These are phyloP conservation scores for Crocodylus rhombifer DNA, from an alignment of 2,797 vertebrate genomes.

Conservation along the genomic window DNA sequence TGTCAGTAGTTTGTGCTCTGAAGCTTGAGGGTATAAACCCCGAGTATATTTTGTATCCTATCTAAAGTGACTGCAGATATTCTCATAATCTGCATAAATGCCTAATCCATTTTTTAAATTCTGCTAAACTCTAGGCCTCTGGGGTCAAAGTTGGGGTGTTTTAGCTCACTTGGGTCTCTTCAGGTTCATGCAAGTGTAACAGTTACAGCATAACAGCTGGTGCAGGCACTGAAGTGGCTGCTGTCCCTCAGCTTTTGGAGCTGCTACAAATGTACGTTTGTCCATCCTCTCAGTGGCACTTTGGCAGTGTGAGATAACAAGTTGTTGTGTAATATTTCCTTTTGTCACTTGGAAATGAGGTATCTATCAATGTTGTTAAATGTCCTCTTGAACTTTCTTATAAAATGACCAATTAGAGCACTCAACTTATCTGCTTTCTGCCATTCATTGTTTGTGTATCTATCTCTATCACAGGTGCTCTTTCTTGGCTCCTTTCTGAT, in stretches of 20 bases:
- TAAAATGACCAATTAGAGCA: background rate
- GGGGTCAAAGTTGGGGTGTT: too few relatives aligned
- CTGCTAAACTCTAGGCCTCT: background rate
- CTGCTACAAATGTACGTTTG: too few relatives aligned
- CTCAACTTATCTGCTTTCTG: background rate
- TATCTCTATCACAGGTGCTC: conserved; percentile 12
- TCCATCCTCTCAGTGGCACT: background rate
- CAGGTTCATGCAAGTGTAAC: too few relatives aligned
- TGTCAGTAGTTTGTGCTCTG: background rate
- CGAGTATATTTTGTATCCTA: background rate
- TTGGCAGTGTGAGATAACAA: background rate
- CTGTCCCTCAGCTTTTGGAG: too few relatives aligned
- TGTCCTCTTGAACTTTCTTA: background rate
- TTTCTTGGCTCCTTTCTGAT: conserved; percentile 33
- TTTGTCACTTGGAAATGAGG: conserved; percentile 1
- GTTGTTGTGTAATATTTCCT: background rate
- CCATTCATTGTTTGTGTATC: background rate
- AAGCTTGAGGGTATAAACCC: background rate
- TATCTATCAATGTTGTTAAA: background rate
- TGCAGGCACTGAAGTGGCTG: too few relatives aligned
- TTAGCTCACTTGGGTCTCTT: too few relatives aligned
- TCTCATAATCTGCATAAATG: background rate
- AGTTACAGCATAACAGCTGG: too few relatives aligned
- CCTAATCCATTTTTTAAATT: conserved; percentile 14
- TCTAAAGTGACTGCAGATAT: background rate